phyloP scores from a whole-genome alignment of 2,888 invertebrate genomes.

The Cryptophagus acutangulus region DNA sequence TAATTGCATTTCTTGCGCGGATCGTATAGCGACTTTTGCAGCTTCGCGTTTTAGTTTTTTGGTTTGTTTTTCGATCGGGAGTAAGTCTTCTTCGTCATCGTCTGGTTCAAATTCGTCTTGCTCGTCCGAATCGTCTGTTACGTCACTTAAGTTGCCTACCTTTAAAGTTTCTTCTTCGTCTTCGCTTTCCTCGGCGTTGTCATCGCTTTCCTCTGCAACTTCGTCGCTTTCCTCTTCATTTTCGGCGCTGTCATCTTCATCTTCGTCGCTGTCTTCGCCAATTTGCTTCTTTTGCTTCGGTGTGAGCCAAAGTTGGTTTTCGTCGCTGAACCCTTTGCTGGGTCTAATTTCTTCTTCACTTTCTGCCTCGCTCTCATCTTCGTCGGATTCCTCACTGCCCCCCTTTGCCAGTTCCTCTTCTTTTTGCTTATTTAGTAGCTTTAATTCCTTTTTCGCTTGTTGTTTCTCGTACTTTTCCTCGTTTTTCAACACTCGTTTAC shows the following conservation, averaged over 20 bases:
- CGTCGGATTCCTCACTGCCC: constrained; percentile 27
- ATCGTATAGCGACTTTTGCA: constrained; percentile 63
- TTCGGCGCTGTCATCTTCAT: constrained; percentile 33
- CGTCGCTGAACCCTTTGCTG: constrained; percentile 60
- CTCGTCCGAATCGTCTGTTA: constrained; percentile 42
- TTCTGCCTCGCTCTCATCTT: constrained; percentile 35
- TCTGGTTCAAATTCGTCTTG: constrained; percentile 36
- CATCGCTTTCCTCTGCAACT: constrained; percentile 29
- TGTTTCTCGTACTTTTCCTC: no score
- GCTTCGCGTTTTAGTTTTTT: constrained; percentile 71
- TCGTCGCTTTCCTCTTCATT: constrained; percentile 33
- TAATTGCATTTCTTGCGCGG: constrained; percentile 76
- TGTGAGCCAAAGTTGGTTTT: constrained; percentile 67
- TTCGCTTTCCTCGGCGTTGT: constrained; percentile 36
- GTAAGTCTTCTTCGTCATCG: constrained; percentile 60
- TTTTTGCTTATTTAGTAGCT: constrained; percentile 25
- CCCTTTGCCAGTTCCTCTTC: constrained; percentile 26
- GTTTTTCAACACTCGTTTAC: no score
- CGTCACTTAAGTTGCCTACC: constrained; percentile 34
- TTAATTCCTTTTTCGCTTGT: constrained; percentile 31
- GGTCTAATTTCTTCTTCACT: constrained; percentile 23
- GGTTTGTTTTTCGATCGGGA: constrained; percentile 83
- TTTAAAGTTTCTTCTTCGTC: constrained; percentile 30
- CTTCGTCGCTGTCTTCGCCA: constrained; percentile 27
- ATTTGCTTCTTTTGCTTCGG: constrained; percentile 55